These are phyloP conservation scores for Acleris cristana DNA, from an alignment of 2,888 invertebrate genomes.

Conservation along the genomic window DNA sequence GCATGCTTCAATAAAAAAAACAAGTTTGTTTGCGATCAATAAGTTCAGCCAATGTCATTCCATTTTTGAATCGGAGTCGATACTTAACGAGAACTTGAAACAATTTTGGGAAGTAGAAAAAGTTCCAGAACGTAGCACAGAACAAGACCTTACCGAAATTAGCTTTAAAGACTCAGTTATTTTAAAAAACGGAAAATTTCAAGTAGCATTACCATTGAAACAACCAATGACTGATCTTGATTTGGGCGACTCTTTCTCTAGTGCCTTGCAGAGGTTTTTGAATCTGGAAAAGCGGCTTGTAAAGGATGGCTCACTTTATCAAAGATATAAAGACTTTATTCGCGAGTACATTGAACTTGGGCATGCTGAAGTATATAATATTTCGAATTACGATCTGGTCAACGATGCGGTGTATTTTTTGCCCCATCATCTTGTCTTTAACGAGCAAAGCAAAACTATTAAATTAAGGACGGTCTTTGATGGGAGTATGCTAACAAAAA, in stretches of 20 bases:
- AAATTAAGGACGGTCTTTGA: slow-evolving; percentile 3
- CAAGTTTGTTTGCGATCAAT: slow-evolving; percentile 5
- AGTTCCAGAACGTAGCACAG: slow-evolving; percentile 2
- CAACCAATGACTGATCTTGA: slow-evolving; percentile 5
- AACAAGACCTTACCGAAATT: slow-evolving; percentile 11
- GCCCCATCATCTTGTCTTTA: slow-evolving; percentile 8
- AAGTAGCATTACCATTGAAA: slow-evolving; percentile 7
- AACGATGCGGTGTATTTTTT: slow-evolving; percentile 1
- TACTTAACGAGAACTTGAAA: background rate
- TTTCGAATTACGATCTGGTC: background rate
- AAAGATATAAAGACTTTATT: slow-evolving; percentile 6
- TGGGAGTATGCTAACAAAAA: background rate
- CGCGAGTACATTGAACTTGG: slow-evolving; percentile 5
- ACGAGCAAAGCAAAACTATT: slow-evolving; percentile 2
- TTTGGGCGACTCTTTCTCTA: background rate
- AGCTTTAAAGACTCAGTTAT: slow-evolving; percentile 6
- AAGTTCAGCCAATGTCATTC: slow-evolving; percentile 9
- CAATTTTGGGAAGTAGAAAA: slow-evolving; percentile 17
- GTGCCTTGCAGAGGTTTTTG: slow-evolving; percentile 1
- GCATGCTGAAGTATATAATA: background rate
- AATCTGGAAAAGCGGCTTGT: background rate
- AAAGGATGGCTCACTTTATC: background rate
- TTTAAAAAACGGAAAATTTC: slow-evolving; percentile 3
- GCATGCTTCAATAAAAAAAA: background rate
- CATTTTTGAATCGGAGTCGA: background rate